Evolutionary conservation across 1,140 invertebrate species (phyloP).

Genomic region (Idris sp.): DNA sequence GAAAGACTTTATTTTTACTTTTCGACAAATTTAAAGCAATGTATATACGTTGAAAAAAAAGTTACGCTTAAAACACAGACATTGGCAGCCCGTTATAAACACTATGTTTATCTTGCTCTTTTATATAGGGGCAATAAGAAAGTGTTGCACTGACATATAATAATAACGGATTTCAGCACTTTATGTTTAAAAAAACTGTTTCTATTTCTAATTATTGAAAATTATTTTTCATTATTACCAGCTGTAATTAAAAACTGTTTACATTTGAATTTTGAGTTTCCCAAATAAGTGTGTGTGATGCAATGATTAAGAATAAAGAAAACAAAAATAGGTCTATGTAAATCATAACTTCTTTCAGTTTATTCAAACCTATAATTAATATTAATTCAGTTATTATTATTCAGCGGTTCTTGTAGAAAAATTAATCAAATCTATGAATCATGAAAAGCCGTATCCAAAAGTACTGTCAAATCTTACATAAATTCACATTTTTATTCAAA

Average conservation of each 20-base stretch:
- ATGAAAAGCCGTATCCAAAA: slow-evolving; percentile 4
- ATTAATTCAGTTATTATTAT: slow-evolving; percentile 32
- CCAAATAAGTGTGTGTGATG: slow-evolving; percentile 8
- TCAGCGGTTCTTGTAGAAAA: slow-evolving; percentile 1
- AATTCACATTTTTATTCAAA: neutral
- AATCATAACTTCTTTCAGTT: slow-evolving; percentile 8
- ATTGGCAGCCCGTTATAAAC: too few species aligned
- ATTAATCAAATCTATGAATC: slow-evolving; percentile 23
- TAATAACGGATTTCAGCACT: slow-evolving; percentile 34
- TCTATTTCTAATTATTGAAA: neutral
- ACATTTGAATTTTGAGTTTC: slow-evolving; percentile 1
- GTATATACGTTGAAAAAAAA: too few species aligned
- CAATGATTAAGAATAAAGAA: neutral
- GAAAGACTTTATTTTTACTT: too few species aligned
- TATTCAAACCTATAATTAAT: slow-evolving; percentile 31
- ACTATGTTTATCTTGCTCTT: slow-evolving; percentile 30
- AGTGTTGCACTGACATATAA: slow-evolving; percentile 8
- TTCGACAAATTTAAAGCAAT: too few species aligned
- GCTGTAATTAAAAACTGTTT: too few species aligned
- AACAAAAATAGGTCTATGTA: slow-evolving; percentile 1
- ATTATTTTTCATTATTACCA: too few species aligned
- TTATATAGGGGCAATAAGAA: slow-evolving; percentile 44
- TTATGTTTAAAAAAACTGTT: slow-evolving; percentile 4
- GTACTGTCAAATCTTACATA: too few species aligned
- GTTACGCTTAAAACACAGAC: too few species aligned